These are phyloP conservation scores for Turnix velox DNA, from an alignment of 2,113 vertebrate genomes.

Conservation along the genomic window DNA sequence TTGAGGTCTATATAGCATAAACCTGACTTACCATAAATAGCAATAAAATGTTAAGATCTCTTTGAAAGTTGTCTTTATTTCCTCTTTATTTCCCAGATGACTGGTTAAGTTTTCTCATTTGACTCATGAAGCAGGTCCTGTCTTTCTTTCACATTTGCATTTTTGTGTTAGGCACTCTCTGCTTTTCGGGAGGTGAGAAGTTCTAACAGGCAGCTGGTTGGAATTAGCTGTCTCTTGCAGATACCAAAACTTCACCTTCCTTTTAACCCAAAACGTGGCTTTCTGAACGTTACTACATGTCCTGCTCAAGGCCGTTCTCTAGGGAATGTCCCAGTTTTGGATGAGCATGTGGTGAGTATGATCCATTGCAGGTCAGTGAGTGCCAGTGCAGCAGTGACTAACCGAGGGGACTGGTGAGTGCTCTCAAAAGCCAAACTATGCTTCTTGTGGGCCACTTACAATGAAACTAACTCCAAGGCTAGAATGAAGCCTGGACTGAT, in stretches of 20 bases:
- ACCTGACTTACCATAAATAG: background rate
- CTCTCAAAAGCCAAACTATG: background rate
- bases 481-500: background rate
- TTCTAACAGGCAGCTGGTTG: background rate
- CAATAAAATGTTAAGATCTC: background rate
- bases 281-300: background rate
- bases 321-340: fast-evolving
- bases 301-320: background rate
- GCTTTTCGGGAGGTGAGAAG: background rate
- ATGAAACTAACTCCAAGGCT: background rate
- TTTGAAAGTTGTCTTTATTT: background rate
- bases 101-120: background rate
- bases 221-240: background rate
- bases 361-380: background rate
- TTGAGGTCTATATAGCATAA: background rate
- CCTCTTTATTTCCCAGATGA: background rate
- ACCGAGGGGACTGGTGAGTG: background rate
- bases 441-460: background rate
- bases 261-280: background rate
- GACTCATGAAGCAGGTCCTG: background rate
- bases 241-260: background rate
- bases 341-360: fast-evolving
- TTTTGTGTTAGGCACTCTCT: background rate
- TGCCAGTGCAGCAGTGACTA: background rate
- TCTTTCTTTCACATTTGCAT: background rate